Base-by-base conservation (phyloP, 2,113 vertebrate genomes). In the Peucedramus taeniatus region DNA sequence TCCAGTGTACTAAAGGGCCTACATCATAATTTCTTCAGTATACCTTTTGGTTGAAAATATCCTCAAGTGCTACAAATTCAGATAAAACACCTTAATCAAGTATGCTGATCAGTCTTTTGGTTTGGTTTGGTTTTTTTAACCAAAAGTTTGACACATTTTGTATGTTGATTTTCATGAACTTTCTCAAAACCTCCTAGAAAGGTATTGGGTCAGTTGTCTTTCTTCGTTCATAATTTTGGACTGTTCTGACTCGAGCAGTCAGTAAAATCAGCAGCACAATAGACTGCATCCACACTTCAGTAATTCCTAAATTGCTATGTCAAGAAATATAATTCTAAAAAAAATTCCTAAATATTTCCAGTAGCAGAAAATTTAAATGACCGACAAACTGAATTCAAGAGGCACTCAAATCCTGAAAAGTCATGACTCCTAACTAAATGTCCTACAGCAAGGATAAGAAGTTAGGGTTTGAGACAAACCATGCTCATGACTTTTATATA, bases 51-150 rank as follows among this genome's bases (percentile, higher is more conserved):
- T 33, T 75, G 26, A 90, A 85, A 82, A 71, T 10, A 11, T 19
- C 56, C 30, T 33, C 18, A 17, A 37, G 7, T 79, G 74, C 17
- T 40, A 87, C 23, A 90, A 53, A 57, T 84, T 18, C 39, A n/a
- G 26, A 42, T 42, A 63, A 47, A 84, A 81, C 7, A 78, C 5
- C 21, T 72, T 8, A 11, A 86, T 47, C 14, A 35, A 64, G 5
- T 61, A 65, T 35, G 42, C 13, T 69, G 33, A 47, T 11, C 22
- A 22, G 11, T 11, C 2, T 47, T 49, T 47, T 28, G 8, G 3
- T 56, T 47, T 27, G 14, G 0, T 47, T 47, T 7, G 4, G 0
- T 26, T 66, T 68, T 35, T 21, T n/a, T 6, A 22, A 53, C 24
- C 13, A 40, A 61, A 10, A 54, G 30, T 47, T 61, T 54, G 30